Evolutionary conservation across 2,113 vertebrate genomes (phyloP), one percentile per base, ranked within the genome.

Genomic region (Gymnorhina tibicen): DNA sequence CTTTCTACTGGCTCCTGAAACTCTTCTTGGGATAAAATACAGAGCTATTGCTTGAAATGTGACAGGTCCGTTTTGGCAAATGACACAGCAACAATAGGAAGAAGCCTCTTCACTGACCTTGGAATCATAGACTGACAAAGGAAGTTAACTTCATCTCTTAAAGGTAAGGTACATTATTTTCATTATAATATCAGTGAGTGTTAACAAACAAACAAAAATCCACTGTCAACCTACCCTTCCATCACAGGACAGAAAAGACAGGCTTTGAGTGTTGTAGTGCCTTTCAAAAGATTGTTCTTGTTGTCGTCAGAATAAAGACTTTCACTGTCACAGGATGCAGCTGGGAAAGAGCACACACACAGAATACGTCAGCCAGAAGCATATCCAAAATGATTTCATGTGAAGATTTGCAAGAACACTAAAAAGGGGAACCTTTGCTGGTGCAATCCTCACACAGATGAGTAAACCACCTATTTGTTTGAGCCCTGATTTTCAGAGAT

Each of bases 191-290:
- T 20, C 63, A 58, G 19, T 42, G 46, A 76, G 68, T 0, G 0
- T 20, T 64, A 90, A 72, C 22, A 37, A 87, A 69, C 24, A 49
- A 56, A 78, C 6, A 74, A 53, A 81, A 82, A 63, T 47, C 20
- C 23, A 74, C 56, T 46, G 33, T 37, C n/a, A 74, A 94, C 94
- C 80, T 97, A 99, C 99, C 99, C 98, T 87, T 98, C 97, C 68
- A 97, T 92, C 78, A 98, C 95, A 63, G 98, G 97, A 86, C 98
- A 97, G 70, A 98, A 98, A 47, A 98, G 98, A 95, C 99, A 99
- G 10, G 97, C 97, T 95, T 97, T 97, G 58, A 98, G 97, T 33
- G 98, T 97, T 73, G 97, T 96, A 95, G 98, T 97, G 85, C 74
- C 96, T 95, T 96, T 96, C 47, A 98, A 58, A 3, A 98, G 88